A percentile compares a stretch with the other conserved stretches of the same genome.
These are phyloP conservation scores for Carterocephalus palaemon DNA, from an alignment of 2,888 invertebrate species.

Conservation along the genomic window DNA sequence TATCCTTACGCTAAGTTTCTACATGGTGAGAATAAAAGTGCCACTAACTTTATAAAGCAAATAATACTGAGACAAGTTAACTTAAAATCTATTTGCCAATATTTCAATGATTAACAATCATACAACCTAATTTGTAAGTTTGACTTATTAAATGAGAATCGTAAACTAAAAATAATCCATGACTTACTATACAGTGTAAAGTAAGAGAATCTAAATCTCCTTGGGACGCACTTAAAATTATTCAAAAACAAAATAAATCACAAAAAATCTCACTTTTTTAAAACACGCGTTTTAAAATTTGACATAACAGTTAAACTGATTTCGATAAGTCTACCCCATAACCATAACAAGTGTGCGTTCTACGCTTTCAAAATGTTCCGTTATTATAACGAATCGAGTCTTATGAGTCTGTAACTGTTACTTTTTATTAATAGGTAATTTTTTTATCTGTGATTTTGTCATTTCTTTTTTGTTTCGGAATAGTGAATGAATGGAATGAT, in stretches of 20 bases:
- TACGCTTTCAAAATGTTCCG: constrained; percentile 12
- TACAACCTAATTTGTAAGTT: no score
- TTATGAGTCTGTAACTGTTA: neutral
- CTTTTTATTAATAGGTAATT: no score
- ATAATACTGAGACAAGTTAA: constrained; percentile 9
- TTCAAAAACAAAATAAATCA: neutral
- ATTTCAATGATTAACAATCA: no score
- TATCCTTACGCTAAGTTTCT: no score
- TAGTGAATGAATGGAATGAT: no score
- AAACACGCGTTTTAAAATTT: constrained; percentile 3
- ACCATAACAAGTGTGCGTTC: constrained; percentile 23
- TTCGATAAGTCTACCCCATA: constrained; percentile 22
- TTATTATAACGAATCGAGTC: constrained; percentile 17
- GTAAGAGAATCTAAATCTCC: no score
- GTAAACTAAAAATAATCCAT: no score
- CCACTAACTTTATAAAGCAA: constrained; percentile 5
- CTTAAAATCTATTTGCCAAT: neutral
- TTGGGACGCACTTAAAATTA: constrained; percentile 2
- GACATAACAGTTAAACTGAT: constrained; percentile 21
- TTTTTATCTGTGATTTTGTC: no score
- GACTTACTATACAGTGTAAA: no score
- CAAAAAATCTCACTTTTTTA: neutral
- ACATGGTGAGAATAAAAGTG: constrained; percentile 1
- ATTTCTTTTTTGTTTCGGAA: no score
- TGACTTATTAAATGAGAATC: no score